Conservation (phyloP, 2,797 vertebrate species). For the Carapus acus region DNA sequence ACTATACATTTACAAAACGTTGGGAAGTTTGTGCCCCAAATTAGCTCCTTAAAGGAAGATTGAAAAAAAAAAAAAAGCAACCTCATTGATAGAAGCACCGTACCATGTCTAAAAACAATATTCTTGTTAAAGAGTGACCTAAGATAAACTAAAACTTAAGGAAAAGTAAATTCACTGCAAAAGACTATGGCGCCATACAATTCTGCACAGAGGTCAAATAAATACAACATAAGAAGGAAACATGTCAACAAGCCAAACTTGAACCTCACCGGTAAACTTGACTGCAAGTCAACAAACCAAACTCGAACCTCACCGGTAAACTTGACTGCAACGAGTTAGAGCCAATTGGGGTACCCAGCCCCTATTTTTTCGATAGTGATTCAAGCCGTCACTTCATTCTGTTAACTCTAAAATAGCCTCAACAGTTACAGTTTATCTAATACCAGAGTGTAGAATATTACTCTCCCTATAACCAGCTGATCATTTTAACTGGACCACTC, state of each 20-base stretch:
- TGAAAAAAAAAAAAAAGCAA: slow-evolving; percentile 8
- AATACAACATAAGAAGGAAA: too few species aligned
- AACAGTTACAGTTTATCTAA: too few species aligned
- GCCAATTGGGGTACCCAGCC: slow-evolving; percentile 66
- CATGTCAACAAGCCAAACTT: too few species aligned
- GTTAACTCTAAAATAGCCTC: too few species aligned
- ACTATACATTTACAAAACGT: neutral
- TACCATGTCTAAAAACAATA: slow-evolving; percentile 48
- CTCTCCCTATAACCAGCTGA: too few species aligned
- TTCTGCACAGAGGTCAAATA: too few species aligned
- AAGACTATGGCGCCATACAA: too few species aligned
- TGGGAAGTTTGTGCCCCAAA: slow-evolving; percentile 12
- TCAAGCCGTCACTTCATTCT: slow-evolving; percentile 42
- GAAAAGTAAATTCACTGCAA: too few species aligned
- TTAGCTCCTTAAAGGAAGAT: slow-evolving; percentile 24
- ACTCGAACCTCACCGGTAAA: neutral
- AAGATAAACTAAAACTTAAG: too few species aligned
- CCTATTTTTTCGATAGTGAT: slow-evolving; percentile 45
- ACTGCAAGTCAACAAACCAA: slow-evolving; percentile 35
- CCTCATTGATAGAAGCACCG: slow-evolving; percentile 37
- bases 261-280: too few species aligned
- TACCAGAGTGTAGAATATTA: too few species aligned
- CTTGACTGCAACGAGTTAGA: slow-evolving; percentile 51
- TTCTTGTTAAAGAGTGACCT: slow-evolving; percentile 15
- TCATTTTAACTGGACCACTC: too few species aligned